Percentiles rank a stretch among this genome's conserved stretches.
Evolutionary conservation across 2,113 vertebrate species (phyloP).

Genomic region (Rhinoptilus africanus): DNA sequence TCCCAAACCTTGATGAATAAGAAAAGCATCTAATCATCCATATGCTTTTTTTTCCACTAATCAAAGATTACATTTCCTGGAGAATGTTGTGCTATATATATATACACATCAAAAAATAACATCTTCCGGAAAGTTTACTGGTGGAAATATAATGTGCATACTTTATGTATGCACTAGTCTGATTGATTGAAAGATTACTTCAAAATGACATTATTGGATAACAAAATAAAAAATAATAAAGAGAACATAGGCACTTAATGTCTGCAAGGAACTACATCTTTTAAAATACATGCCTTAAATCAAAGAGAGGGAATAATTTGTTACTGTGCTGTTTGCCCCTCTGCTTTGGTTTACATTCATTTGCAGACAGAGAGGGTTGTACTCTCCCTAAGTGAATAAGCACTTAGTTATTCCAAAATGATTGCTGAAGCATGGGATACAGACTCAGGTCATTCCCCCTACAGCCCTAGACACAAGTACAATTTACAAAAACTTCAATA

Average conservation of each 20-base stretch:
- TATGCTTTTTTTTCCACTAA: neutral
- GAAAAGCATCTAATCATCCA: neutral
- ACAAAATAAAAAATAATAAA: neutral
- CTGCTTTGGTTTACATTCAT: neutral
- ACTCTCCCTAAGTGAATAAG: neutral
- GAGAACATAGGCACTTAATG: neutral
- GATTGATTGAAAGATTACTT: constrained; percentile 3
- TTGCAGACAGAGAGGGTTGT: neutral
- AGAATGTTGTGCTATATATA: neutral
- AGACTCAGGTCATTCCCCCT: neutral
- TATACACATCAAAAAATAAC: neutral
- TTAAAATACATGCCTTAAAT: neutral
- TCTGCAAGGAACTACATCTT: neutral
- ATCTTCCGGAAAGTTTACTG: neutral
- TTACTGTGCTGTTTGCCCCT: neutral
- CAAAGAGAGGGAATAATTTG: neutral
- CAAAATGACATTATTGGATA: neutral
- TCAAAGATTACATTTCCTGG: neutral
- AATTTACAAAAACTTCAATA: neutral
- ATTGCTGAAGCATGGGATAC: neutral
- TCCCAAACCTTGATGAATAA: neutral
- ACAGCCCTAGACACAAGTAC: neutral
- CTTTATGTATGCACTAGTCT: neutral
- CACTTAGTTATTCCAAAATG: neutral
- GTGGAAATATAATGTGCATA: neutral